A percentile compares a stretch with the other conserved stretches of the same genome.
These are phyloP conservation scores for Mionectes olivaceus DNA, from an alignment of 2,797 vertebrate genomes.

Conservation along the genomic window DNA sequence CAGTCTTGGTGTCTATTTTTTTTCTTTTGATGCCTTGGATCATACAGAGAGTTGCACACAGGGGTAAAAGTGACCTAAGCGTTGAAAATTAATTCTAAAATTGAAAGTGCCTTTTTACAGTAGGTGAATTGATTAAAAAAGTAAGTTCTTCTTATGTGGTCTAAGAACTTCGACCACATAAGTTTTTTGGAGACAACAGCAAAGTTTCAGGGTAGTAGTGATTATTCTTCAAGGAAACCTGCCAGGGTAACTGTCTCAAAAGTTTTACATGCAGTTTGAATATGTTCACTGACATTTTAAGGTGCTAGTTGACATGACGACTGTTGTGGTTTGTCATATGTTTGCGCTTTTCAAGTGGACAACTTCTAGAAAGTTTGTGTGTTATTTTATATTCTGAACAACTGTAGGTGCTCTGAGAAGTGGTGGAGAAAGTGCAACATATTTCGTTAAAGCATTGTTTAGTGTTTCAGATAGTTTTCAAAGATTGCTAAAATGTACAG, in stretches of 20 bases:
- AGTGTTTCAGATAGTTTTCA: conserved; percentile 4
- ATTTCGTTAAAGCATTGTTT: conserved; percentile 9
- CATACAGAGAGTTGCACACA: background rate
- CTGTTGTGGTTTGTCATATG: background rate
- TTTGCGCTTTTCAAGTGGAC: background rate
- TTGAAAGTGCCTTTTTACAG: background rate
- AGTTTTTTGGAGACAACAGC: background rate
- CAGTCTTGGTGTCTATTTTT: background rate
- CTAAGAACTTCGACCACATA: background rate
- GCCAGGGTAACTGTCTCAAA: background rate
- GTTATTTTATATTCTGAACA: background rate
- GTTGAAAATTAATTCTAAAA: background rate
- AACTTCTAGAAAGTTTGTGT: background rate
- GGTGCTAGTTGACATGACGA: background rate
- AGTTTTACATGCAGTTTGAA: background rate
- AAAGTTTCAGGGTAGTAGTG: background rate
- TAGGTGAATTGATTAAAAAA: background rate
- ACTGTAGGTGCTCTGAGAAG: background rate
- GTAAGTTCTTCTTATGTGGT: background rate
- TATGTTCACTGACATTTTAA: background rate
- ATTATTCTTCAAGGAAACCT: background rate
- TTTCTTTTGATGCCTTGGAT: background rate
- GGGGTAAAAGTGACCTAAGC: background rate
- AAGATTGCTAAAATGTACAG: conserved; percentile 7
- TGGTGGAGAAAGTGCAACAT: background rate